These are phyloP conservation scores for Poecilia gillii DNA, from an alignment of 2,797 vertebrate genomes.

Conservation along the genomic window DNA sequence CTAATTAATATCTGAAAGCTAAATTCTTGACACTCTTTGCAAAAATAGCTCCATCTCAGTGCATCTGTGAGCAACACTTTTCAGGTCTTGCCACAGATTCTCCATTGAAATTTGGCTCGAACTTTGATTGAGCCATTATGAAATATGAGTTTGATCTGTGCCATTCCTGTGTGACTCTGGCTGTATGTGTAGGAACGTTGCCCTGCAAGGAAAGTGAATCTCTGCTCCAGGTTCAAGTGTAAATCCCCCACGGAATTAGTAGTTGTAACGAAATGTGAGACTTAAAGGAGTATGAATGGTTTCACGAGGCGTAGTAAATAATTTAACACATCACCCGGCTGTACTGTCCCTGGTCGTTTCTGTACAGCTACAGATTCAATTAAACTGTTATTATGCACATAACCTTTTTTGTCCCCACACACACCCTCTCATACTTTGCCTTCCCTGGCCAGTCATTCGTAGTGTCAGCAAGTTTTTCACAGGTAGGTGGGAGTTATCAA, in stretches of 20 bases:
- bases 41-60: background rate
- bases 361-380: conserved; percentile 22
- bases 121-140: background rate
- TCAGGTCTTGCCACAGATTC: background rate
- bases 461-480: conserved; percentile 63
- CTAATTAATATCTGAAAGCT: background rate
- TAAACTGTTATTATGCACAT: conserved; percentile 12
- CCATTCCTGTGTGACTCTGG: background rate
- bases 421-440: conserved; percentile 43
- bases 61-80: background rate
- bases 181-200: background rate
- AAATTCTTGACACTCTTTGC: background rate
- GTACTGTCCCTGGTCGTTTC: background rate
- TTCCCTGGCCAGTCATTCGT: conserved; percentile 50
- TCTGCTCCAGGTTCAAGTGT: background rate
- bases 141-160: background rate
- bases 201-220: background rate
- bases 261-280: background rate
- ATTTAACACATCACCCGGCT: background rate
- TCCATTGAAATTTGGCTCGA: background rate
- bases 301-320: background rate
- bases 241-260: background rate
- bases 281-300: background rate
- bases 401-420: conserved; percentile 25
- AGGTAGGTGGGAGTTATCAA: conserved; percentile 63